Evolutionary conservation across 2,113 vertebrate species (phyloP).

Genomic region (Litocranius walleri): DNA sequence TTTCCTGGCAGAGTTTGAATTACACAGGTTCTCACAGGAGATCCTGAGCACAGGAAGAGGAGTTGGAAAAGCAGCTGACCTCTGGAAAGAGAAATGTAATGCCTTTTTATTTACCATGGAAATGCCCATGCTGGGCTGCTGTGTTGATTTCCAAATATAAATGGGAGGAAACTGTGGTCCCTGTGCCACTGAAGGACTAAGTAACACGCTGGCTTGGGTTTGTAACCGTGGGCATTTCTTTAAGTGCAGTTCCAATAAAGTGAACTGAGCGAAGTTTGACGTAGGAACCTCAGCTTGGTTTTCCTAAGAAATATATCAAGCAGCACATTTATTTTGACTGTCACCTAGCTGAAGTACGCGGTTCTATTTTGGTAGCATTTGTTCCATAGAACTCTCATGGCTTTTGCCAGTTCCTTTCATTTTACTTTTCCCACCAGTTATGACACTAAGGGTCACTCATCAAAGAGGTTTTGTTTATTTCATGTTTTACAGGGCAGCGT

Average conservation of each 20-base stretch:
- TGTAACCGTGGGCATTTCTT: neutral
- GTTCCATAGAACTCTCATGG: neutral
- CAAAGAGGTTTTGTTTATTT: conserved; percentile 58
- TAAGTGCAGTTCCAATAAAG: neutral
- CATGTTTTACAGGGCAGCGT: conserved; percentile 24
- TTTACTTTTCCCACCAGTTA: conserved; percentile 16
- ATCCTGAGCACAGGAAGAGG: neutral
- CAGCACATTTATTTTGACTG: neutral
- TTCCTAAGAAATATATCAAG: neutral
- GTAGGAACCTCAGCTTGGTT: neutral
- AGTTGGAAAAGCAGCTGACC: neutral
- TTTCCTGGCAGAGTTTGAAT: conserved; percentile 21
- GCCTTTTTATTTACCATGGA: neutral
- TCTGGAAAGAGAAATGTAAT: neutral
- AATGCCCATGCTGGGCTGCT: neutral
- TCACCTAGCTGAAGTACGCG: neutral
- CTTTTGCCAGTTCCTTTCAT: conserved; percentile 45
- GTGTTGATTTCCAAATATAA: neutral
- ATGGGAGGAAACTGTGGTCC: neutral
- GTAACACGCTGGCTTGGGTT: neutral
- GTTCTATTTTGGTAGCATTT: conserved; percentile 40
- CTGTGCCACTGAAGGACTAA: neutral
- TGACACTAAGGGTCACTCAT: conserved; percentile 40
- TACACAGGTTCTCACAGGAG: neutral
- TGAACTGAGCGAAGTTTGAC: neutral